phyloP scores from a whole-genome alignment of 2,113 vertebrate genomes.

The Sciurus niger region DNA sequence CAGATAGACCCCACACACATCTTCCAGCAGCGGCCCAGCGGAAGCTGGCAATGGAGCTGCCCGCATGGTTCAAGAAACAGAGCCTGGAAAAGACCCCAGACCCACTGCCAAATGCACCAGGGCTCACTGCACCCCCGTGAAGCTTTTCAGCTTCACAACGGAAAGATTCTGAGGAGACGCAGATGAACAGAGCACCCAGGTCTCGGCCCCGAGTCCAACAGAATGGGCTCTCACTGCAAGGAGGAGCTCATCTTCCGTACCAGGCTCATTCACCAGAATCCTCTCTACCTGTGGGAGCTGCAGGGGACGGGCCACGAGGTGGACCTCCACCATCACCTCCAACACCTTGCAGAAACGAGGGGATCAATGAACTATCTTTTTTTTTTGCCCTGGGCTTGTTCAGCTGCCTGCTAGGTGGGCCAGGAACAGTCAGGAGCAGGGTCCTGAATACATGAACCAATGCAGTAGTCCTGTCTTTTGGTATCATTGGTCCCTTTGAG shows the following conservation, averaged over 20 bases:
- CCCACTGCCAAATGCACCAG: neutral
- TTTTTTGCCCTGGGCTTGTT: neutral
- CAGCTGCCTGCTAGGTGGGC: neutral
- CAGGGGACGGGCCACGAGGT: neutral
- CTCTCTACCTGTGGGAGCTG: neutral
- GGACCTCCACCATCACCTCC: neutral
- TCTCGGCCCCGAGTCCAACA: neutral
- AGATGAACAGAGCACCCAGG: neutral
- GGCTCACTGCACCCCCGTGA: neutral
- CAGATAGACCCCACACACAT: neutral
- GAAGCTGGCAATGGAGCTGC: neutral
- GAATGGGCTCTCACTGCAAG: neutral
- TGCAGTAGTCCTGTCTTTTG: neutral
- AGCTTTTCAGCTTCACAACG: too few relatives aligned
- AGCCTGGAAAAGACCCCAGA: neutral
- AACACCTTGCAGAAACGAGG: neutral
- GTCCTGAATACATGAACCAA: neutral
- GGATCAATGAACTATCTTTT: neutral
- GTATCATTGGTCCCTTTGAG: neutral
- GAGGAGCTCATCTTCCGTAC: neutral
- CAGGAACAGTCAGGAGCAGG: neutral
- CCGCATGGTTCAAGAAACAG: neutral
- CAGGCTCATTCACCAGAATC: neutral
- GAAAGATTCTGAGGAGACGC: neutral
- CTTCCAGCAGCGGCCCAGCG: neutral